phyloP scores from a whole-genome alignment of 2,888 invertebrate genomes.

The Agapostemon virescens region DNA sequence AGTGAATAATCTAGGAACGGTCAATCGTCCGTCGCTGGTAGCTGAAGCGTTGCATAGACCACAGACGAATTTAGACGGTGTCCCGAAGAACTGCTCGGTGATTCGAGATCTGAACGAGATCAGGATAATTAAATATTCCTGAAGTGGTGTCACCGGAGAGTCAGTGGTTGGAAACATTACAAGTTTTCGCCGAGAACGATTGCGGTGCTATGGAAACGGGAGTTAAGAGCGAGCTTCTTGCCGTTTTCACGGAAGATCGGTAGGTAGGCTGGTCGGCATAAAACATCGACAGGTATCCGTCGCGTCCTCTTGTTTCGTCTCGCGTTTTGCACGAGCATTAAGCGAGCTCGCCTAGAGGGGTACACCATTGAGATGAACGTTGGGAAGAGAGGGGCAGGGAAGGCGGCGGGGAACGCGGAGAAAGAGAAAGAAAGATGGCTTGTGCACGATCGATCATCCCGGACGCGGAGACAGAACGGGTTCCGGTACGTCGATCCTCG shows the following conservation, averaged over 20 bases:
- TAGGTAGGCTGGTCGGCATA: neutral
- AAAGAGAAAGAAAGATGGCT: neutral
- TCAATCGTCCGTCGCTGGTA: too few relatives aligned
- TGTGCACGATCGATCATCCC: slow-evolving; percentile 46
- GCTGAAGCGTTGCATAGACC: too few relatives aligned
- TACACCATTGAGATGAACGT: neutral
- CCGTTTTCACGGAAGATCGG: slow-evolving; percentile 9
- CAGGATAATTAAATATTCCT: neutral
- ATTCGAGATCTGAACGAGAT: neutral
- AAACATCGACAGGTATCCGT: slow-evolving; percentile 30
- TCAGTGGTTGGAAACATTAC: too few relatives aligned
- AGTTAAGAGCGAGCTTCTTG: neutral
- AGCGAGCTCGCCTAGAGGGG: slow-evolving; percentile 21
- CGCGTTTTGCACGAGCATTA: slow-evolving; percentile 29
- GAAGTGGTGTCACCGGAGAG: neutral
- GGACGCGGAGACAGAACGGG: slow-evolving; percentile 40
- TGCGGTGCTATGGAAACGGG: neutral
- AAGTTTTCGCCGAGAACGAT: neutral
- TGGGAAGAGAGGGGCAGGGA: neutral
- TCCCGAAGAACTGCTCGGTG: neutral
- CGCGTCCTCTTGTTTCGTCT: slow-evolving; percentile 14
- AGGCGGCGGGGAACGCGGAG: neutral
- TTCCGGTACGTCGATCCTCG: slow-evolving; percentile 46
- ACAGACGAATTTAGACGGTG: neutral
- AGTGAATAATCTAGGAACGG: too few relatives aligned